Base-by-base conservation (phyloP, 2,113 vertebrate species). In the Arvicanthis niloticus region DNA sequence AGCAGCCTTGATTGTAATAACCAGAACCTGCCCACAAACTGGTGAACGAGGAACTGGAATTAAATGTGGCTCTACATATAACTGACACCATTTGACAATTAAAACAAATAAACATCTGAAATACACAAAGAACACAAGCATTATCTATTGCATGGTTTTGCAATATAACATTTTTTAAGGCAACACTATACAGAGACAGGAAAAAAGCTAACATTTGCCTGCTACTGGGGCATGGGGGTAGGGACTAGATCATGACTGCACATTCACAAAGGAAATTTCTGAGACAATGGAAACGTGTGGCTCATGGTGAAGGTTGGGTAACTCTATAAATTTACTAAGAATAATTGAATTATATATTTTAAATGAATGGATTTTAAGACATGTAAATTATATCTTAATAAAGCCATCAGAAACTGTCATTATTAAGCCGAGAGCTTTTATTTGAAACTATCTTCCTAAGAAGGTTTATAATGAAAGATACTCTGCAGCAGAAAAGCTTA, bases 381-480 rank as follows among this genome's bases (percentile, higher is more conserved):
- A 93, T 95, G 34, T 77, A 96, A 96, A 88, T 88, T 93, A 93
- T 88, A 84, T 62, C 53, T 91, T 93, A 95, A 88, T 62, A 91
- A 88, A 76, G 42, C 60, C 81, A 21, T 73, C 92, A 67, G 78
- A 82, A 88, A 51, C 75, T 92, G 68, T 94, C 91, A 80, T 80
- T 94, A 75, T 77, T 72, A 94, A 97, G 67, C 29, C 26, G 77
- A 92, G 81, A 95, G n/a, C 31, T 90, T 93, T 67, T 88, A 91
- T 92, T 88, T 92, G 60, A 90, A 96, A 2, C 51, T 88, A 16
- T 29, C 48, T 84, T 84, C 68, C 53, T 84, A 68, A 88, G 76
- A 73, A 96, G 84, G 62, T 85, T 91, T 75, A 77, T 85, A 97
- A 96, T 31, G 58, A 87, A 96, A 90, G 62, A 34, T 42, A 67